Evolutionary conservation across 2,888 invertebrate species (phyloP).

Genomic region (Physocephala rufipes): DNA sequence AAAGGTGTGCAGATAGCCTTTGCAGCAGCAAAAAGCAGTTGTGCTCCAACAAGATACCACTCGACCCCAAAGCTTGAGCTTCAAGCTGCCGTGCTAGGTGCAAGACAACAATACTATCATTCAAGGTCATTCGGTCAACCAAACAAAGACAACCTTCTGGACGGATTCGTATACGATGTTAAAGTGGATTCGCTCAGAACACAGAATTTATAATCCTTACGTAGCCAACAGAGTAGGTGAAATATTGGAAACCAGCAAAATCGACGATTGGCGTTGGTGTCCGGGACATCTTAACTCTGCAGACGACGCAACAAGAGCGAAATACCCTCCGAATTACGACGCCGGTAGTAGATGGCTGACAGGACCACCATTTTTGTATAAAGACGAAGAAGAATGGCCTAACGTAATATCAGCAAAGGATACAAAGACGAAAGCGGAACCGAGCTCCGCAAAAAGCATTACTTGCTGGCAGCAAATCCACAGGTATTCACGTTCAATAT

Average conservation of each 20-base stretch:
- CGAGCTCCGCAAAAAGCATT: not conserved
- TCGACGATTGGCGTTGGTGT: no score
- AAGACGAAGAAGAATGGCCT: not conserved
- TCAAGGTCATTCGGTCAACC: slow-evolving; percentile 9
- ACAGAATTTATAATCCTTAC: no score
- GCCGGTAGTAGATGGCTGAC: not conserved
- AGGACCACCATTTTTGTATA: not conserved
- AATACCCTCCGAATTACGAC: not conserved
- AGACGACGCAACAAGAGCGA: slow-evolving; percentile 1
- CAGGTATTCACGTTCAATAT: not conserved
- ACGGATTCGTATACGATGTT: slow-evolving; percentile 35
- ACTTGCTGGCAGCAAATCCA: not conserved
- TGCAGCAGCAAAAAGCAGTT: not conserved
- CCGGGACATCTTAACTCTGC: no score
- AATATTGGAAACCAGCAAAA: no score
- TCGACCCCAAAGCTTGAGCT: not conserved
- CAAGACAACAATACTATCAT: slow-evolving; percentile 14
- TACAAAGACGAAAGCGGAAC: not conserved
- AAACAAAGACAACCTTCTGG: slow-evolving; percentile 5
- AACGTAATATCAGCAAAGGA: not conserved
- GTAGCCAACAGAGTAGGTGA: no score
- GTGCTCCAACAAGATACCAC: not conserved
- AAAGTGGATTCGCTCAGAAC: slow-evolving; percentile 46
- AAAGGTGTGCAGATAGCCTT: not conserved
- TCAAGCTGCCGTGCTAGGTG: not conserved